Conservation (phyloP, 2,797 vertebrate species). For the Bradypus variegatus region DNA sequence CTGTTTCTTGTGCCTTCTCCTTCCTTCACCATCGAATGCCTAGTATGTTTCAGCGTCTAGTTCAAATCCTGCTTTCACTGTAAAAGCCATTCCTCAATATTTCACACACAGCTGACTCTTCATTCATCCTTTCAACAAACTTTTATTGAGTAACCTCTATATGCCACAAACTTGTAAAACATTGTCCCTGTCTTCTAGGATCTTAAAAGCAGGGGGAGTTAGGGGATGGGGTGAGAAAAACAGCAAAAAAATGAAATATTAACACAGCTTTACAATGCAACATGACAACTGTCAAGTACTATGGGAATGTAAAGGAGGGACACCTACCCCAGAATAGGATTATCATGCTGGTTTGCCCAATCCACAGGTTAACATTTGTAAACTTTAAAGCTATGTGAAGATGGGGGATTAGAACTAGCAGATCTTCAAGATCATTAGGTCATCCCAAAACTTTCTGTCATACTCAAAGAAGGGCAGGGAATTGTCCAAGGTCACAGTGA, state of each 20-base stretch:
- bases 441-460: background rate
- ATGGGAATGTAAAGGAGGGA: background rate
- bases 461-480: background rate
- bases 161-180: background rate
- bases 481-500: background rate
- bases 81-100: background rate
- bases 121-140: background rate
- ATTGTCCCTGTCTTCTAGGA: background rate
- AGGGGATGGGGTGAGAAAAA: background rate
- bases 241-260: background rate
- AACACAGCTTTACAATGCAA: background rate
- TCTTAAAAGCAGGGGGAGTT: background rate
- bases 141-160: background rate
- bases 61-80: background rate
- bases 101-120: background rate
- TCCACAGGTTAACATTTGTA: background rate
- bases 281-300: background rate
- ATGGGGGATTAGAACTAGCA: background rate
- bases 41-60: background rate
- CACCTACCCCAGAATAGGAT: background rate
- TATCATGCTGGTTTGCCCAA: background rate
- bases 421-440: background rate
- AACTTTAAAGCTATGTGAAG: background rate
- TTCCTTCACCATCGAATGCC: background rate
- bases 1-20: background rate